Evolutionary conservation across 2,113 vertebrate genomes (phyloP).

Genomic region (Vulpes ferrilata): DNA sequence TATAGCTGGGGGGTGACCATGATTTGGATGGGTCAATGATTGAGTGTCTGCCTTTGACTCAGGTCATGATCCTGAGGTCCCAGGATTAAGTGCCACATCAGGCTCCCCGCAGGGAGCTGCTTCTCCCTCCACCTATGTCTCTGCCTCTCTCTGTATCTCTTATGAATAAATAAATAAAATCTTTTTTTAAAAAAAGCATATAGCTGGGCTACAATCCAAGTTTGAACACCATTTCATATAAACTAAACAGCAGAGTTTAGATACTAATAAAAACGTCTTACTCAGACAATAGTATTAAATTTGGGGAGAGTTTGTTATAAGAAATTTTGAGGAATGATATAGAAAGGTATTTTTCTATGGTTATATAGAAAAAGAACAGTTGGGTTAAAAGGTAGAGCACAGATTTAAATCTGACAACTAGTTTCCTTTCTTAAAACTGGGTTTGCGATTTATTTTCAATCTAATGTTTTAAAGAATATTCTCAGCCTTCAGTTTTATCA

Average conservation of each 20-base stretch:
- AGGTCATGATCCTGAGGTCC: too few species aligned
- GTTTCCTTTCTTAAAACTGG: neutral
- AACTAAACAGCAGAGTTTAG: neutral
- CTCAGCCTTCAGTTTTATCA: slow-evolving; percentile 14
- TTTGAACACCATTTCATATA: neutral
- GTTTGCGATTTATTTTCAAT: slow-evolving; percentile 32
- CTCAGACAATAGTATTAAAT: neutral
- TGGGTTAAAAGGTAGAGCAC: neutral
- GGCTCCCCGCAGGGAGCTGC: too few species aligned
- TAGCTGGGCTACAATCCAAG: neutral
- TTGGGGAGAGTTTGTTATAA: neutral
- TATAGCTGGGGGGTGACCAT: neutral
- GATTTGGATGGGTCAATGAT: too few species aligned
- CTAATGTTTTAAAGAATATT: neutral
- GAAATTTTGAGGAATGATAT: neutral
- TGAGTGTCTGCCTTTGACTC: too few species aligned
- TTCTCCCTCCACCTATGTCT: too few species aligned
- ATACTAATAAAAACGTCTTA: slow-evolving; percentile 4
- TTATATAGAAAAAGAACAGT: neutral
- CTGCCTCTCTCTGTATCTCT: too few species aligned
- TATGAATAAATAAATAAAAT: too few species aligned
- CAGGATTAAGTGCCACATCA: too few species aligned
- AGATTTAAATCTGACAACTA: neutral
- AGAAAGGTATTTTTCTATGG: neutral
- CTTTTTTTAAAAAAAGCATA: neutral